Conservation (phyloP, 2,888 invertebrate genomes). For the Drosophila sordidula region DNA sequence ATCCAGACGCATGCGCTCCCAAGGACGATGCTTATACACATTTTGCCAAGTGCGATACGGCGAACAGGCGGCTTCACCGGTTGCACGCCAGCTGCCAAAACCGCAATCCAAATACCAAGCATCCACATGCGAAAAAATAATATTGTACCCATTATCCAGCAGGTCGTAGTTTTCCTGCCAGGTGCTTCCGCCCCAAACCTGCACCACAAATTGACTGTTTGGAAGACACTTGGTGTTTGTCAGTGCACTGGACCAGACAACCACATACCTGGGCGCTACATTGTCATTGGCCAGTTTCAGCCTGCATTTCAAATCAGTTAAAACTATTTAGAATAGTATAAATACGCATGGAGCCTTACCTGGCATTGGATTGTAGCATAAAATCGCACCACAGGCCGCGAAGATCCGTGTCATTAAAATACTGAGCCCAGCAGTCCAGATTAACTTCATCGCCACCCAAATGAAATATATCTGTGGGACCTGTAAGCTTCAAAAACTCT, state of each 20-base stretch:
- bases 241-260: slow-evolving; percentile 92
- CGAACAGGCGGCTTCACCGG: slow-evolving; percentile 92
- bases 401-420: slow-evolving; percentile 91
- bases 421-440: slow-evolving; percentile 91
- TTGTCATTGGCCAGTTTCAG: slow-evolving; percentile 84
- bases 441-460: slow-evolving; percentile 90
- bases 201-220: slow-evolving; percentile 88
- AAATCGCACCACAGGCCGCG: slow-evolving; percentile 93
- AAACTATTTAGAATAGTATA: no score
- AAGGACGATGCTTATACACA: slow-evolving; percentile 93
- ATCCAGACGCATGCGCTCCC: slow-evolving; percentile 86
- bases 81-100: slow-evolving; percentile 93
- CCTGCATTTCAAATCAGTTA: slow-evolving; percentile 43
- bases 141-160: slow-evolving; percentile 90
- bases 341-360: slow-evolving; percentile 65
- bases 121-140: slow-evolving; percentile 93
- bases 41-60: slow-evolving; percentile 95
- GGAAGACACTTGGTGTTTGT: slow-evolving; percentile 90
- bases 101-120: slow-evolving; percentile 96
- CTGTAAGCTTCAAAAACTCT: slow-evolving; percentile 90
- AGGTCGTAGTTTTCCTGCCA: slow-evolving; percentile 93
- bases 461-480: slow-evolving; percentile 92
- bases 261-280: slow-evolving; percentile 84
- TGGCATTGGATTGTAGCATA: slow-evolving; percentile 88
- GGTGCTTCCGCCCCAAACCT: slow-evolving; percentile 92